These are phyloP conservation scores for Potorous gilbertii DNA, from an alignment of 2,797 vertebrate genomes.

Conservation along the genomic window DNA sequence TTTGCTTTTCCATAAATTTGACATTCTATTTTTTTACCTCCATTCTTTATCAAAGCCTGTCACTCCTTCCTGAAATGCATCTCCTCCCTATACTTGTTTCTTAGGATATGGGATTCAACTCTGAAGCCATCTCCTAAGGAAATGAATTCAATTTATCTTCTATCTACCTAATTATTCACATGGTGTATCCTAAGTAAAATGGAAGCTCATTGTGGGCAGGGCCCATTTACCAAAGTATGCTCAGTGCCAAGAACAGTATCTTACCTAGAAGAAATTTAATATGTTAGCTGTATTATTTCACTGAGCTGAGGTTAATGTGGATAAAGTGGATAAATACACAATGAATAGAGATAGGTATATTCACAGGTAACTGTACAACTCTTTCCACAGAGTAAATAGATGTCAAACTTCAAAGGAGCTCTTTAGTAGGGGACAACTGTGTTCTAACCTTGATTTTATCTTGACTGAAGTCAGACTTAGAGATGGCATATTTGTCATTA, in stretches of 20 bases:
- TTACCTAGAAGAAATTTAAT: neutral
- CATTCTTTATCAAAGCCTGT: neutral
- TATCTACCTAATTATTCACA: neutral
- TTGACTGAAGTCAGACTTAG: constrained; percentile 12
- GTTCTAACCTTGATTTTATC: constrained; percentile 3
- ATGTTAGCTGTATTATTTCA: neutral
- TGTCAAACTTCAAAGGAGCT: neutral
- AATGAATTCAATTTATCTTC: neutral
- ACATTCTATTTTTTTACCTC: neutral
- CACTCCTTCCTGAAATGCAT: neutral
- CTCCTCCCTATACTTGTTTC: neutral
- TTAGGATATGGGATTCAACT: neutral
- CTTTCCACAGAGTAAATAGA: neutral
- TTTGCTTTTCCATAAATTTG: neutral
- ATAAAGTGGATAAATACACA: neutral
- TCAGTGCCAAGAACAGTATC: neutral
- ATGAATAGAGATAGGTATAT: neutral
- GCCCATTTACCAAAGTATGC: neutral
- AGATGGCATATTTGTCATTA: constrained; percentile 11
- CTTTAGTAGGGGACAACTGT: neutral
- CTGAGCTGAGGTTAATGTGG: neutral
- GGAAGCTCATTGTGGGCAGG: neutral
- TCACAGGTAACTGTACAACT: neutral
- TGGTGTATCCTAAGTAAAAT: neutral
- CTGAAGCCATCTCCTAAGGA: neutral